Conservation (phyloP, 2,113 vertebrate genomes). For the Alexandromys fortis region DNA sequence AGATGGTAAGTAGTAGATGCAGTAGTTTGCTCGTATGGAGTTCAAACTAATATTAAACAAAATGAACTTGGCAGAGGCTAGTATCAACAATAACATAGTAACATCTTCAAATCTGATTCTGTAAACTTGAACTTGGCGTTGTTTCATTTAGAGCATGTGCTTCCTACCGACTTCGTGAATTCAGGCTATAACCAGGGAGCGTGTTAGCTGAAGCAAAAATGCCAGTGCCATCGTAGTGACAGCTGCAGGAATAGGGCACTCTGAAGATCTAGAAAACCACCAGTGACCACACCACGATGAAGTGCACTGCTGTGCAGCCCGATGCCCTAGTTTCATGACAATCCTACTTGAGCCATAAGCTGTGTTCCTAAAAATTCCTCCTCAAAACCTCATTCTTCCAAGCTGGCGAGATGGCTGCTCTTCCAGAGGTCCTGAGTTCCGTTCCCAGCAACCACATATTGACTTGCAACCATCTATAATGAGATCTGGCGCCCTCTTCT, state of each 20-base stretch:
- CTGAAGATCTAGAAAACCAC: not conserved
- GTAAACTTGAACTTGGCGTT: not conserved
- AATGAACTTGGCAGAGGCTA: constrained; percentile 3
- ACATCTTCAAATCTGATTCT: constrained; percentile 41
- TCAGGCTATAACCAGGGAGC: not conserved
- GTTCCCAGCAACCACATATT: too few species aligned
- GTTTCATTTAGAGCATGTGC: not conserved
- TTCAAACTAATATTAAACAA: constrained; percentile 44
- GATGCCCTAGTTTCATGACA: not conserved
- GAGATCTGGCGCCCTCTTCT: too few species aligned
- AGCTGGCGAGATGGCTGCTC: too few species aligned
- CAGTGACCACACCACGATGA: not conserved
- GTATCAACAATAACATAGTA: not conserved
- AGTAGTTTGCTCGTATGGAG: not conserved
- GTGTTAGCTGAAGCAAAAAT: constrained; percentile 29
- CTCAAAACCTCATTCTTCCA: not conserved
- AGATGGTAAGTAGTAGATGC: constrained; percentile 88
- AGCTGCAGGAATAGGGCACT: not conserved
- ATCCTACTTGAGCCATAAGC: not conserved
- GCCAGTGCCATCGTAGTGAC: not conserved
- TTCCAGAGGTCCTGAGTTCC: too few species aligned
- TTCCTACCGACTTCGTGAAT: constrained; percentile 29
- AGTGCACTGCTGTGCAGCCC: not conserved
- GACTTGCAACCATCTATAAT: too few species aligned
- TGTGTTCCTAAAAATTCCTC: not conserved